These are phyloP conservation scores for Xestia rhomboidea DNA, from an alignment of 2,888 invertebrate genomes.

Conservation along the genomic window DNA sequence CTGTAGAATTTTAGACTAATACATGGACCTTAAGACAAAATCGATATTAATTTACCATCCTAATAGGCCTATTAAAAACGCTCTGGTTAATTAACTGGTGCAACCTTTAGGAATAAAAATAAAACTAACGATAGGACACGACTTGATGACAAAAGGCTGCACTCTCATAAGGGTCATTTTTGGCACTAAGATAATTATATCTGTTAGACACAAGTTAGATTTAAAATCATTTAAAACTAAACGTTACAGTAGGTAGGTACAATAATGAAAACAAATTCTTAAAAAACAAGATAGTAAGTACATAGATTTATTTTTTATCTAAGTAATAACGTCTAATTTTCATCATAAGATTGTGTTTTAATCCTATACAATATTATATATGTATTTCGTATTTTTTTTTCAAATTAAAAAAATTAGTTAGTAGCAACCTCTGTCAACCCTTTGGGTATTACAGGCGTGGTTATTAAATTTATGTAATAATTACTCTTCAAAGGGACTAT, in stretches of 20 bases:
- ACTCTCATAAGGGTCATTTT: constrained; percentile 59
- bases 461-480: constrained; percentile 26
- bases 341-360: constrained; percentile 70
- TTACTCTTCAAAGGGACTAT: constrained; percentile 33
- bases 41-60: constrained; percentile 73
- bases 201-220: constrained; percentile 36
- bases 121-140: constrained; percentile 43
- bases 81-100: constrained; percentile 60
- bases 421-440: constrained; percentile 32
- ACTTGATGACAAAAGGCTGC: constrained; percentile 54
- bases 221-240: constrained; percentile 35
- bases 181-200: constrained; percentile 69
- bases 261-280: constrained; percentile 38
- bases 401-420: constrained; percentile 37
- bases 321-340: constrained; percentile 61
- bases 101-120: constrained; percentile 39
- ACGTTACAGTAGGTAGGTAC: constrained; percentile 26
- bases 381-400: constrained; percentile 44
- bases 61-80: constrained; percentile 84
- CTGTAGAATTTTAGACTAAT: constrained; percentile 81
- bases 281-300: constrained; percentile 40
- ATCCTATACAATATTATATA: constrained; percentile 56
- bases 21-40: constrained; percentile 80
- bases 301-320: constrained; percentile 50
- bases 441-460: constrained; percentile 41